A percentile compares a stretch with the other conserved stretches of the same genome.
Conservation (phyloP, 2,888 invertebrate species). For the Teleiodes luculella region DNA sequence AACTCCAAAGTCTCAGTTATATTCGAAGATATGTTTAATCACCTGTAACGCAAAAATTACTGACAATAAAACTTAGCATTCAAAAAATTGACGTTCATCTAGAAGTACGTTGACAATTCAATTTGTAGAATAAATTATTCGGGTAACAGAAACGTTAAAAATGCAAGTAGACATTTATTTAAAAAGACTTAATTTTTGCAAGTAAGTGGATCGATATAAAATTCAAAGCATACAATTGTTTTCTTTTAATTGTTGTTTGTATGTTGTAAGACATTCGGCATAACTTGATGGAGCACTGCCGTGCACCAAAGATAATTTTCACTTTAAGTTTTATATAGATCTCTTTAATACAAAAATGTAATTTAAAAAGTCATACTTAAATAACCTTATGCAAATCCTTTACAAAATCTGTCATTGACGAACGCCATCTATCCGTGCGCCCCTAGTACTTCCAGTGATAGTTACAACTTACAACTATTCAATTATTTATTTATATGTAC, state of each 20-base stretch:
- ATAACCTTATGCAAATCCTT: conserved; percentile 55
- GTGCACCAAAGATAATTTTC: background rate
- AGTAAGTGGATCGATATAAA: no score
- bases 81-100: conserved; percentile 66
- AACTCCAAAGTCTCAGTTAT: background rate
- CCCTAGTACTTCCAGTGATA: conserved; percentile 69
- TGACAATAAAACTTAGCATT: conserved; percentile 40
- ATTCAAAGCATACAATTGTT: no score
- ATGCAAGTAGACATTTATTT: background rate
- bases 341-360: conserved; percentile 37
- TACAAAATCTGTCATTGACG: conserved; percentile 55
- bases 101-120: conserved; percentile 47
- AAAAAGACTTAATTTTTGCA: conserved; percentile 16
- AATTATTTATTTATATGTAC: conserved; percentile 78
- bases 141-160: conserved; percentile 48
- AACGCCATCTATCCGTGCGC: conserved; percentile 54
- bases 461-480: conserved; percentile 76
- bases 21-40: conserved; percentile 66
- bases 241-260: no score
- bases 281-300: background rate
- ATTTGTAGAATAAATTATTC: conserved; percentile 43
- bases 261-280: background rate
- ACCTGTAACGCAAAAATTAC: conserved; percentile 69
- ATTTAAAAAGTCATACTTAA: conserved; percentile 44
- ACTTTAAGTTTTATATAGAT: conserved; percentile 6